Base-by-base conservation (phyloP, 2,797 vertebrate genomes). In the Hoplostethus atlanticus region DNA sequence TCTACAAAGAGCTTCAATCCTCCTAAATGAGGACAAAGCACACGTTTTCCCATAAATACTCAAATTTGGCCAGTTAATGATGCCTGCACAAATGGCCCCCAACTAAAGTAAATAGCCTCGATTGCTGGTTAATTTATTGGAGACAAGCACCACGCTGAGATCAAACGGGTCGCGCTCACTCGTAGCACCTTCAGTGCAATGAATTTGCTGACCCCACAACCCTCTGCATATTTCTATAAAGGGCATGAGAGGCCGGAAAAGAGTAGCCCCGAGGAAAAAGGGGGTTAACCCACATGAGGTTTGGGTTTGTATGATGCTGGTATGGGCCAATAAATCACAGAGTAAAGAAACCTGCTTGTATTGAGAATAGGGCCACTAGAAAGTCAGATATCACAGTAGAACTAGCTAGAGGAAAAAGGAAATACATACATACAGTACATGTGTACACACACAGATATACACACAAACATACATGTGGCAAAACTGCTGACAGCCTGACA, bases 71-170 rank as follows among this genome's bases (percentile, higher is more conserved):
- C 81, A 59, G 88, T 93, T 95, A 94, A 94, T 91, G 92, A 92
- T 86, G 87, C 91, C 85, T 86, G 84, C 85, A 87, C 84, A 89
- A 91, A 91, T 83, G 91, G 88, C 90, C 91, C 86, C 89, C 80
- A 72, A 91, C 89, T 85, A 87, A 86, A 93, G 71, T 84, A 92
- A 94, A 90, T 83, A 64, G 86, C 89, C 87, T 69, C 77, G 80
- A 93, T 94, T 92, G 90, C 86, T 63, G 86, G 63, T 89, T 93
- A 92, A 93, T 94, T 94, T 94, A 93, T 92, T 94, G 83, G 92
- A 93, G 92, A 91, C 87, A 77, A 91, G 91, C 80, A 6, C 83
- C 93, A 59, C 86, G 75, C 85, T 25, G 90, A 90, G 94, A 95
- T 95, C 94, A 95, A 94, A 95, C 85, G 5, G 70, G 84, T 80